A percentile compares a stretch with the other conserved stretches of the same genome.
Conservation (phyloP, 2,797 vertebrate species). For the Denticeps clupeoides region DNA sequence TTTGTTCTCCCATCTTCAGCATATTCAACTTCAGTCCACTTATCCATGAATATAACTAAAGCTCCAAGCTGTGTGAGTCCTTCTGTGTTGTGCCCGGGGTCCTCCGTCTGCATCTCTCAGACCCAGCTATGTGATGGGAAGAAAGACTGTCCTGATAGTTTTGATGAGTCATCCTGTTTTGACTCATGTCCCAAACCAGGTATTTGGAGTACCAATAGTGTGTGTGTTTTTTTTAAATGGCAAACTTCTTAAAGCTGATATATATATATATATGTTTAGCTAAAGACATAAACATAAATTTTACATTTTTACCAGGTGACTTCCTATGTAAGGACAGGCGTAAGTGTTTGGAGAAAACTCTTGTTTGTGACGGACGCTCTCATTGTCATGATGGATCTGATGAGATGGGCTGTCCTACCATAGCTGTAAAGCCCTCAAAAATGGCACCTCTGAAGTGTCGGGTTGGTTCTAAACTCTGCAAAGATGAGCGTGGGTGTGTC, state of each 20-base stretch:
- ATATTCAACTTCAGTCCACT: too few species aligned
- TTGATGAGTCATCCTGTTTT: constrained; percentile 62
- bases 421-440: too few species aligned
- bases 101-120: constrained; percentile 44
- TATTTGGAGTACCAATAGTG: too few species aligned
- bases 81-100: constrained; percentile 52
- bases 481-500: constrained; percentile 62
- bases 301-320: constrained; percentile 35
- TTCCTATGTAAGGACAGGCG: constrained; percentile 52
- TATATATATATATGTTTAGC: too few species aligned
- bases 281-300: neutral
- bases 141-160: constrained; percentile 60
- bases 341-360: constrained; percentile 35
- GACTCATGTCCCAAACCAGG: constrained; percentile 40
- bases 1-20: too few species aligned
- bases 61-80: constrained; percentile 42
- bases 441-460: constrained; percentile 42
- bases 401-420: constrained; percentile 41
- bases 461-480: constrained; percentile 53
- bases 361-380: constrained; percentile 50
- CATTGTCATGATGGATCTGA: constrained; percentile 59
- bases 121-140: constrained; percentile 60
- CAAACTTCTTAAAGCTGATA: too few species aligned
- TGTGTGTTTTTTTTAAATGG: too few species aligned
- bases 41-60: too few species aligned